phyloP scores from a whole-genome alignment of 2,113 vertebrate species.

The Labeo rohita region DNA sequence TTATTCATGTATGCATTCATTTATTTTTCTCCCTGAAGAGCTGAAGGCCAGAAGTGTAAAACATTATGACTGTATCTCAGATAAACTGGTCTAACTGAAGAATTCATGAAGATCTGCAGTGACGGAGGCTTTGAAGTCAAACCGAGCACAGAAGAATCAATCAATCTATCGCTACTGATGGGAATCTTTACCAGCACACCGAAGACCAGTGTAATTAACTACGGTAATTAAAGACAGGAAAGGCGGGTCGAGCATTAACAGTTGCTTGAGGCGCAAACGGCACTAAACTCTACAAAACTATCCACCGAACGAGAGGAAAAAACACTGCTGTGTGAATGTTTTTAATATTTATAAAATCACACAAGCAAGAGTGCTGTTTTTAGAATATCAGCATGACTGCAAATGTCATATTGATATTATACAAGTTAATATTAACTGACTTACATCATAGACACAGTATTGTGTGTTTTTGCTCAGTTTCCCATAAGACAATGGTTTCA shows the following conservation, averaged over 20 bases:
- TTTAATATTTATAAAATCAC: background rate
- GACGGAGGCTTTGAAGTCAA: background rate
- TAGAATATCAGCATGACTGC: background rate
- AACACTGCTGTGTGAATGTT: background rate
- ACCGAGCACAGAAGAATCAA: background rate
- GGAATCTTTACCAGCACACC: background rate
- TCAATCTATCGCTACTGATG: background rate
- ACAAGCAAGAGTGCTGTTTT: background rate
- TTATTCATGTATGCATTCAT: no score
- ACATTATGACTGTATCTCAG: background rate
- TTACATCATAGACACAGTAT: background rate
- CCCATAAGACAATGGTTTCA: background rate
- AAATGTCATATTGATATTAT: background rate
- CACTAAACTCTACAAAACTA: no score
- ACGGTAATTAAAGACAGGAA: background rate
- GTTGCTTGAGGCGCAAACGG: background rate
- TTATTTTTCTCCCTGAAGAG: no score
- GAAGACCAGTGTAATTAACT: slow-evolving; percentile 10
- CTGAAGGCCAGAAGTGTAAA: no score
- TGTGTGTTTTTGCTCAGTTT: background rate
- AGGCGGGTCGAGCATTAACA: background rate
- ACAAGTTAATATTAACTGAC: background rate
- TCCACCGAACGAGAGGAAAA: background rate
- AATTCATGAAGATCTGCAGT: background rate
- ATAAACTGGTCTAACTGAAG: background rate